Base-by-base conservation (phyloP, 2,797 vertebrate genomes). In the Phoebastria nigripes region DNA sequence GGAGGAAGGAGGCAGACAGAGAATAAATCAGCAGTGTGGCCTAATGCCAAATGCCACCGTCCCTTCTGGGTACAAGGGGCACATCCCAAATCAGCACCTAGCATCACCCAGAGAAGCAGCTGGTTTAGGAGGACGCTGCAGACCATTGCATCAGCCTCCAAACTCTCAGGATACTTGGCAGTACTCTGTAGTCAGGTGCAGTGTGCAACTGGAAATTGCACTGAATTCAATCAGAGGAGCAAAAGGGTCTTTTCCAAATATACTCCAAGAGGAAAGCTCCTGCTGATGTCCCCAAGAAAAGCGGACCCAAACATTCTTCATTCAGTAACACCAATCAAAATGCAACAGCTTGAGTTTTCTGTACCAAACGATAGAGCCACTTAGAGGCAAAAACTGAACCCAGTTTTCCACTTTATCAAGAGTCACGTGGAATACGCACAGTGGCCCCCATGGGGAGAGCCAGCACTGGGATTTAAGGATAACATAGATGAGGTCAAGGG, bases 231-330 rank as follows among this genome's bases (percentile, higher is more conserved):
- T 9, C 11, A 24, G 26, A 58, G 66, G 16, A 77, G 44, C 59
- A n/a, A 81, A 73, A 56, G 19, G 14, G 46, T 35, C 26, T 52
- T 89, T 51, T 58, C 28, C 35, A 49, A 62, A 44, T 9, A 2
- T 21, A n/a, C 24, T 39, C 25, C 51, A 39, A 78, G 33, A 42
- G n/a, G 37, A 80, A 51, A 71, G 20, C 15, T 87, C 42, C 29
- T 35, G 26, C 55, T 79, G 69, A 35, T 1, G 2, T 52, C 28
- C 72, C 42, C 3, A 1, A 44, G 56, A 52, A 56, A 71, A 52
- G 37, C 0, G 0, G 17, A 42, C 9, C 22, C n/a, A 55, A 65
- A 71, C 11, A 41, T 17, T 46, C 42, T 61, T 51, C 1, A 0
- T 63, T 49, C 42, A 51, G 33, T 24, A 72, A 63, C 7, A 26